Percentiles rank a stretch among this genome's conserved stretches.
Evolutionary conservation across 1,140 invertebrate species (phyloP).

Genomic region (Pseudomyrmex pallidus): DNA sequence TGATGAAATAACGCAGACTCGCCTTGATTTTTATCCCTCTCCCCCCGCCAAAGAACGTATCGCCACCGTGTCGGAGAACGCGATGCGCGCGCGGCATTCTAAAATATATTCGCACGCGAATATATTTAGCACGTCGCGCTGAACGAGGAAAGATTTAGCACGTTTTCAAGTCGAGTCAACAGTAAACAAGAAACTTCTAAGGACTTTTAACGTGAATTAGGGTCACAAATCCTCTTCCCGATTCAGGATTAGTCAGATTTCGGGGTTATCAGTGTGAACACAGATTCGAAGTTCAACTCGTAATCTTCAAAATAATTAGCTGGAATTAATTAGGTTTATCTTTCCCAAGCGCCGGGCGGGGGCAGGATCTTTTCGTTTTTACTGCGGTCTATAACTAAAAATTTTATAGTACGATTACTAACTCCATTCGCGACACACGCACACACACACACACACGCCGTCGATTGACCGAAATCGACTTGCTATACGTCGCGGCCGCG

Average conservation of each 20-base stretch:
- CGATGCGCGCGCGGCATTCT: slow-evolving; percentile 1
- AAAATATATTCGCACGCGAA: slow-evolving; percentile 15
- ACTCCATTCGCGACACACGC: not conserved
- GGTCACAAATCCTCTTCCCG: not conserved
- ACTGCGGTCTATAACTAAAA: not conserved
- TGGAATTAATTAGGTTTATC: slow-evolving; percentile 22
- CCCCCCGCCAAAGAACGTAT: not conserved
- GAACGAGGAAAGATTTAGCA: not conserved
- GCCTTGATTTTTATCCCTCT: slow-evolving; percentile 42
- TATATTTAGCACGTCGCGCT: not conserved
- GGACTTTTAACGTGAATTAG: slow-evolving; percentile 12
- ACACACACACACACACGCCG: too few species aligned
- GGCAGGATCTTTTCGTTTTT: not conserved
- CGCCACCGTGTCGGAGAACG: not conserved
- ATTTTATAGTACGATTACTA: not conserved
- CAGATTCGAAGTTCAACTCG: not conserved
- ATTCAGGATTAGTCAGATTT: slow-evolving; percentile 16
- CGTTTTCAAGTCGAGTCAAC: not conserved
- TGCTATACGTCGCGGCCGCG: not conserved
- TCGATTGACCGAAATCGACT: not conserved
- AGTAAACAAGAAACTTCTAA: not conserved
- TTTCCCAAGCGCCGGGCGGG: not conserved
- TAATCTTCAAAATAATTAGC: slow-evolving; percentile 34
- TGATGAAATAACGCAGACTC: slow-evolving; percentile 42
- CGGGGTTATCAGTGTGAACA: slow-evolving; percentile 21